These are phyloP conservation scores for Glyptemys insculpta DNA, from an alignment of 2,797 vertebrate species.

Conservation along the genomic window DNA sequence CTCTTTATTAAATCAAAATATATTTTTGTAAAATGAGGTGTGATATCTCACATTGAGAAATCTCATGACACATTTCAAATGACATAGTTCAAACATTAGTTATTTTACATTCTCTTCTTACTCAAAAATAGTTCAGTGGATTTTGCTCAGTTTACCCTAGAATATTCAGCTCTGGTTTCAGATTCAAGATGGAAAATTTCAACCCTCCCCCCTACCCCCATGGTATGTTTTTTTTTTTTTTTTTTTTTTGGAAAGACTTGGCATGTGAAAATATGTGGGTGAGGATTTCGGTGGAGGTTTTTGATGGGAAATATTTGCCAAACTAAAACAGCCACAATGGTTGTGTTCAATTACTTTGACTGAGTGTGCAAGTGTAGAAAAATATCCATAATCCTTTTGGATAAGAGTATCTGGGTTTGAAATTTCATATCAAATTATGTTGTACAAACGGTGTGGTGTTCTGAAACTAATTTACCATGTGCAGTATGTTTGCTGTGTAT, in stretches of 20 bases:
- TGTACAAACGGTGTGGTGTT: neutral
- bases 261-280: neutral
- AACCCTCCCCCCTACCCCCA: neutral
- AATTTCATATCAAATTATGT: neutral
- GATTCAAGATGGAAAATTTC: neutral
- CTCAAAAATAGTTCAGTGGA: neutral
- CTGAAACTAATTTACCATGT: neutral
- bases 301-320: neutral
- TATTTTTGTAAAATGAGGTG: neutral
- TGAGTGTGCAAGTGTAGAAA: neutral
- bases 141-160: neutral
- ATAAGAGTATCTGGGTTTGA: neutral
- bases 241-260: neutral
- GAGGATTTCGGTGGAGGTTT: neutral
- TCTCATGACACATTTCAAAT: neutral
- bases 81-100: neutral
- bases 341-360: neutral
- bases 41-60: neutral
- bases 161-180: rapidly evolving
- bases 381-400: rapidly evolving
- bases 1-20: neutral
- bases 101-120: neutral
- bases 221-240: rapidly evolving
- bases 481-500: neutral
- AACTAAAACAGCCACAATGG: neutral